phyloP scores from a whole-genome alignment of 2,113 vertebrate species.

The Petroica traversi region DNA sequence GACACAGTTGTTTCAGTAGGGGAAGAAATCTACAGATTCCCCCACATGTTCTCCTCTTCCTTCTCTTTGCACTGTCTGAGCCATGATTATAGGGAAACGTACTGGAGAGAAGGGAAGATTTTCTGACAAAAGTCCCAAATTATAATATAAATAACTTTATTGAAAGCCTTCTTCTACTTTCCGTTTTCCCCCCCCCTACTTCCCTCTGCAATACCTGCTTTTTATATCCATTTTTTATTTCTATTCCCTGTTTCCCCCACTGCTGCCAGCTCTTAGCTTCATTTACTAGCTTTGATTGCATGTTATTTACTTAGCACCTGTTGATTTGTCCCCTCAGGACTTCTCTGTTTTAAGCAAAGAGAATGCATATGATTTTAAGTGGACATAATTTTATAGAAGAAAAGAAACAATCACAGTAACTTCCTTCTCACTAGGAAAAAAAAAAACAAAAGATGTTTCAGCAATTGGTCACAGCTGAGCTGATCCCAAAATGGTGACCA shows the following conservation, averaged over 20 bases:
- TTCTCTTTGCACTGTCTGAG: background rate
- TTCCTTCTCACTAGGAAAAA: background rate
- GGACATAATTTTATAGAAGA: background rate
- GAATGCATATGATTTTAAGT: constrained; percentile 10
- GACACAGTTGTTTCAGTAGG: background rate
- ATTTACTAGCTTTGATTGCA: constrained; percentile 45
- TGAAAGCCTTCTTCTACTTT: constrained; percentile 6
- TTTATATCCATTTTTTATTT: background rate
- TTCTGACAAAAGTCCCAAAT: background rate
- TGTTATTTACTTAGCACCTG: constrained; percentile 48
- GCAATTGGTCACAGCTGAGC: background rate
- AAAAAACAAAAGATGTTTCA: background rate
- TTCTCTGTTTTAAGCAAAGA: constrained; percentile 15
- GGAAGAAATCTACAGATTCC: background rate
- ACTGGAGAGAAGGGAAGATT: background rate
- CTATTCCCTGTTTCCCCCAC: background rate
- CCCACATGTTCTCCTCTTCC: background rate
- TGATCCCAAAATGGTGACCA: background rate
- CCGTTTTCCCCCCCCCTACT: background rate
- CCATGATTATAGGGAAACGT: background rate
- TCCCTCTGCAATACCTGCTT: background rate
- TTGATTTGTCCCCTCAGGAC: constrained; percentile 9
- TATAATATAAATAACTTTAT: background rate
- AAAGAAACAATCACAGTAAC: constrained; percentile 8
- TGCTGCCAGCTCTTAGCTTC: constrained; percentile 20